Evolutionary conservation across 2,113 vertebrate species (phyloP).

Genomic region (Choloepus hoffmanni): DNA sequence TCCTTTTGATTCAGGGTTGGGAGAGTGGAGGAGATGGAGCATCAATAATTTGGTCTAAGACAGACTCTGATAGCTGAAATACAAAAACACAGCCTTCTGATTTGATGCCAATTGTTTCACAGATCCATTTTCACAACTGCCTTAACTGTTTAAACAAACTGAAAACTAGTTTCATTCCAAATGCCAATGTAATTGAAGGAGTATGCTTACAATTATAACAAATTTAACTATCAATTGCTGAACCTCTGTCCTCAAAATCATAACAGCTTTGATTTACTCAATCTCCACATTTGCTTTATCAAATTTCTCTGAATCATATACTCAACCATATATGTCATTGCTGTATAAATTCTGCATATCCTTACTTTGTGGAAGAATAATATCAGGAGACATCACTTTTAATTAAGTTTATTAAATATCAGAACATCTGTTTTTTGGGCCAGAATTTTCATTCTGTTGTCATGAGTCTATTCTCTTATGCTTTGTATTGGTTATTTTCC

Average conservation of each 20-base stretch:
- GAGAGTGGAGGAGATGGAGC: neutral
- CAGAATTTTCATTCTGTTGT: neutral
- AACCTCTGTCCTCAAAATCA: conserved; percentile 11
- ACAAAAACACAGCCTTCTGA: neutral
- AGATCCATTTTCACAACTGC: neutral
- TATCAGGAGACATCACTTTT: neutral
- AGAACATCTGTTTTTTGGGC: conserved; percentile 37
- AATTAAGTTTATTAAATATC: conserved; percentile 52
- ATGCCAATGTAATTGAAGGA: neutral
- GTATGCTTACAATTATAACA: conserved; percentile 26
- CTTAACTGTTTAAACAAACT: conserved; percentile 53
- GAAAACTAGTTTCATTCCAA: conserved; percentile 46
- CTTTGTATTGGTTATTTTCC: conserved; percentile 39
- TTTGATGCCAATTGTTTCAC: neutral
- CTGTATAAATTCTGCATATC: conserved; percentile 15
- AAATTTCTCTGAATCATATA: conserved; percentile 18
- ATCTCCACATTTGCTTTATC: conserved; percentile 47
- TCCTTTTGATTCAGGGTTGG: neutral
- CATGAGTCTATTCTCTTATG: neutral
- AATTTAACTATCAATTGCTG: conserved; percentile 20
- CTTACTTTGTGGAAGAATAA: neutral
- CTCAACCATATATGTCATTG: neutral
- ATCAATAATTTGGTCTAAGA: neutral
- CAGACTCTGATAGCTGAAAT: neutral
- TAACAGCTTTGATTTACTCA: conserved; percentile 31